Evolutionary conservation across 2,888 invertebrate genomes (phyloP).

Genomic region (Tenthredo notha): DNA sequence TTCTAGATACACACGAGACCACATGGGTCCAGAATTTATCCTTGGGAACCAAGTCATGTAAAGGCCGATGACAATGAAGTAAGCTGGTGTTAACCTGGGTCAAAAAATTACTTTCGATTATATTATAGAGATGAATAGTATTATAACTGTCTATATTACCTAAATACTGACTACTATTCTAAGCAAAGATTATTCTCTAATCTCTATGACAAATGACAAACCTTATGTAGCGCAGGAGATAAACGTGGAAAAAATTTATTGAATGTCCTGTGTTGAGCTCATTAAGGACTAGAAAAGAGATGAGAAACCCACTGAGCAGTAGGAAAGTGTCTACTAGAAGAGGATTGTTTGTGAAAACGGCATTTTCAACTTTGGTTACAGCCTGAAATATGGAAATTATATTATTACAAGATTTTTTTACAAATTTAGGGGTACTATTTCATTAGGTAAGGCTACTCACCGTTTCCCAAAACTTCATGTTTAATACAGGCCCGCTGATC

Average conservation of each 20-base stretch:
- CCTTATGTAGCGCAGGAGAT: slow-evolving; percentile 86
- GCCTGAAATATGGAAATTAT: slow-evolving; percentile 76
- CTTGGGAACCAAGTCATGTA: slow-evolving; percentile 87
- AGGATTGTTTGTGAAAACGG: slow-evolving; percentile 84
- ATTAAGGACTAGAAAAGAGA: slow-evolving; percentile 84
- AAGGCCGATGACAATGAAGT: slow-evolving; percentile 85
- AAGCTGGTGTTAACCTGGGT: slow-evolving; percentile 87
- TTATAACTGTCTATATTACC: not conserved
- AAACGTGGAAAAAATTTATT: slow-evolving; percentile 83
- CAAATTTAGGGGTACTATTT: not conserved
- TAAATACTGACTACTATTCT: not conserved
- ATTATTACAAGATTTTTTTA: not conserved
- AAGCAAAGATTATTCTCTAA: not conserved
- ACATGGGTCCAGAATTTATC: slow-evolving; percentile 87
- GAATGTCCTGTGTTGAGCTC: slow-evolving; percentile 84
- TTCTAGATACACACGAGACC: slow-evolving; percentile 81
- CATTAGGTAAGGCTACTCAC: slow-evolving; percentile 73
- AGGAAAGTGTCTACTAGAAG: slow-evolving; percentile 88
- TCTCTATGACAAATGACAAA: slow-evolving; percentile 68
- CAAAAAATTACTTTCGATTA: slow-evolving; percentile 25
- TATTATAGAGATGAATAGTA: not conserved
- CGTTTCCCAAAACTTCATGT: slow-evolving; percentile 83
- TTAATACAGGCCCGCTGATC: slow-evolving; percentile 85
- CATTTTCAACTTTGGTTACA: slow-evolving; percentile 81
- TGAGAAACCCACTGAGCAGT: slow-evolving; percentile 86